Percentiles rank a stretch among this genome's conserved stretches.
phyloP scores from a whole-genome alignment of 2,113 vertebrate species.

The Callocephalon fimbriatum region DNA sequence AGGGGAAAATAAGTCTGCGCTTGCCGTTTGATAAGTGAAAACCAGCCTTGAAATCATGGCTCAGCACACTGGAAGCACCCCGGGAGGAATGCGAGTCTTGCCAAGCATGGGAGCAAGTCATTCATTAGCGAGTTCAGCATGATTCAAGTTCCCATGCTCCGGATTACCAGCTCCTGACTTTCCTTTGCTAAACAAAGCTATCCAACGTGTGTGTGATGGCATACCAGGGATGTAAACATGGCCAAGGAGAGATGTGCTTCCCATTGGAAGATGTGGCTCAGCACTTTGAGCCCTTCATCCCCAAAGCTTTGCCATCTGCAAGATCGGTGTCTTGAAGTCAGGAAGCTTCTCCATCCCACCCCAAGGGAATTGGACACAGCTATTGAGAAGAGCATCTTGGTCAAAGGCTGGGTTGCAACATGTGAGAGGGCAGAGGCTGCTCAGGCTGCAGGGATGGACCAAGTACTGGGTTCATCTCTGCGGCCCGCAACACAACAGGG shows the following conservation, averaged over 20 bases:
- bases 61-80: neutral
- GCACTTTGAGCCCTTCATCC: neutral
- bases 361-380: neutral
- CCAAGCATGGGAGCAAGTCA: slow-evolving; percentile 6
- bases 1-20: neutral
- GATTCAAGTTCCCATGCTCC: slow-evolving; percentile 23
- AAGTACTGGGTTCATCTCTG: neutral
- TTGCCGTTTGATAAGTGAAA: neutral
- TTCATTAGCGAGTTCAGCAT: slow-evolving; percentile 6
- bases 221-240: accelerated
- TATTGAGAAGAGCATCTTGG: neutral
- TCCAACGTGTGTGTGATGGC: accelerated
- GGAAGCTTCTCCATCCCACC: neutral
- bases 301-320: neutral
- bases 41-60: neutral
- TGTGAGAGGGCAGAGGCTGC: neutral
- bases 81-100: neutral
- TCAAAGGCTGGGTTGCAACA: neutral
- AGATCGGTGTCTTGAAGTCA: neutral
- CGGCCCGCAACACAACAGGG: neutral
- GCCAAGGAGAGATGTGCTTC: neutral
- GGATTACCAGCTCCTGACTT: neutral
- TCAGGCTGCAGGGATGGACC: neutral
- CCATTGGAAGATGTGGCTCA: neutral
- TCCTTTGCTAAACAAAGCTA: neutral